Conservation (phyloP, 2,888 invertebrate species). For the Mesorhabditis belari region DNA sequence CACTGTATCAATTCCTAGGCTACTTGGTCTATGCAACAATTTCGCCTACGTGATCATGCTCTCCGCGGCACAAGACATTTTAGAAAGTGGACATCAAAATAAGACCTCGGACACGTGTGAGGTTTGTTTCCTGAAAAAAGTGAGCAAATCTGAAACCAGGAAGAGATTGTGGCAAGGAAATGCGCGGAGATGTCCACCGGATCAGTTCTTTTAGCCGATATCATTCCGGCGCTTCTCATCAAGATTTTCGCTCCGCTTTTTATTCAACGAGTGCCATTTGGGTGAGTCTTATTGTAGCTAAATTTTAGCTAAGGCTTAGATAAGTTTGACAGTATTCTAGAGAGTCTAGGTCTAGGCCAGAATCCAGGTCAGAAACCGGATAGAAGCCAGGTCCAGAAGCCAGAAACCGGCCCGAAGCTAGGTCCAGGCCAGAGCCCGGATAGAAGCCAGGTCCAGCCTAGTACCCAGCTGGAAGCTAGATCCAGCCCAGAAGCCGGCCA, state of each 20-base stretch:
- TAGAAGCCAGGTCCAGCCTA: no score
- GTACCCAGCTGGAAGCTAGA: no score
- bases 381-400: no score
- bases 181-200: constrained; percentile 49
- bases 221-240: constrained; percentile 68
- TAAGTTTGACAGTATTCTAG: no score
- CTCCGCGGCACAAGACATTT: constrained; percentile 74
- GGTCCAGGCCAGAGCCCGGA: no score
- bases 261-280: constrained; percentile 55
- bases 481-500: no score
- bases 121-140: background rate
- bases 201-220: constrained; percentile 72
- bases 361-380: no score
- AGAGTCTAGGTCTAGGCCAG: no score
- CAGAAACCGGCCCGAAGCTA: background rate
- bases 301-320: background rate
- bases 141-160: background rate
- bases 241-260: constrained; percentile 69
- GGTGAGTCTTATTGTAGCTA: constrained; percentile 35
- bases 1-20: constrained; percentile 59
- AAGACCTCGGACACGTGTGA: constrained; percentile 8
- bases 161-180: constrained; percentile 17
- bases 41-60: constrained; percentile 81
- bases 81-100: constrained; percentile 36
- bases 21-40: constrained; percentile 76